These are phyloP conservation scores for Boulengeromyrus knoepffleri DNA, from an alignment of 2,113 vertebrate genomes.

Conservation along the genomic window DNA sequence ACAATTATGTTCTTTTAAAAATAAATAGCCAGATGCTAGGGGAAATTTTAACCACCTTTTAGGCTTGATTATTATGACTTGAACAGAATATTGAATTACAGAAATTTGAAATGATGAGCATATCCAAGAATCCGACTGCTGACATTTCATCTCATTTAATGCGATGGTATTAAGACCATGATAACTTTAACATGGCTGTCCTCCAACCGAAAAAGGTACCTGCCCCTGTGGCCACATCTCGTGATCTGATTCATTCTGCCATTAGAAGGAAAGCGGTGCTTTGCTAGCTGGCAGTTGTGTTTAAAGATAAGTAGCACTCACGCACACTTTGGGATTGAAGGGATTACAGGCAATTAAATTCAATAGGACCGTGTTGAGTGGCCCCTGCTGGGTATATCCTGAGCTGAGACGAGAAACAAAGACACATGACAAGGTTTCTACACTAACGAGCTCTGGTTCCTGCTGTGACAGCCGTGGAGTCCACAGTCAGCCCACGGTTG, in stretches of 20 bases:
- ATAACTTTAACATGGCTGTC: neutral
- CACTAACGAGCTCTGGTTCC: neutral
- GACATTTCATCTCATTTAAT: neutral
- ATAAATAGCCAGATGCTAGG: neutral
- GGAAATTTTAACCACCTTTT: neutral
- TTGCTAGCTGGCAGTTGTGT: neutral
- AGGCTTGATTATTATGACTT: neutral
- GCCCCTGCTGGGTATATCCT: neutral
- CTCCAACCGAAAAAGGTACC: neutral
- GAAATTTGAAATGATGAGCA: neutral
- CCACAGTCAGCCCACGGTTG: neutral
- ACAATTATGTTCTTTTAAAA: neutral
- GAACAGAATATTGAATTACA: neutral
- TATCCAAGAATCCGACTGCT: neutral
- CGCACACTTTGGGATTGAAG: conserved; percentile 2
- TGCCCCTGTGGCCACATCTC: neutral
- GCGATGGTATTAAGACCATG: neutral
- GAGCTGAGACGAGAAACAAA: neutral
- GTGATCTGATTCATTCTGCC: neutral
- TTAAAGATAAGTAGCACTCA: conserved; percentile 14
- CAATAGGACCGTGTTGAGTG: neutral
- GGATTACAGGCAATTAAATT: conserved; percentile 7
- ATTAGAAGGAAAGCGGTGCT: neutral
- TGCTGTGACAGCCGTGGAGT: neutral
- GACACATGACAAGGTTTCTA: neutral